Percentiles rank a stretch among this genome's conserved stretches.
Conservation (phyloP, 2,113 vertebrate species). For the Brachyhypopomus gauderio region DNA sequence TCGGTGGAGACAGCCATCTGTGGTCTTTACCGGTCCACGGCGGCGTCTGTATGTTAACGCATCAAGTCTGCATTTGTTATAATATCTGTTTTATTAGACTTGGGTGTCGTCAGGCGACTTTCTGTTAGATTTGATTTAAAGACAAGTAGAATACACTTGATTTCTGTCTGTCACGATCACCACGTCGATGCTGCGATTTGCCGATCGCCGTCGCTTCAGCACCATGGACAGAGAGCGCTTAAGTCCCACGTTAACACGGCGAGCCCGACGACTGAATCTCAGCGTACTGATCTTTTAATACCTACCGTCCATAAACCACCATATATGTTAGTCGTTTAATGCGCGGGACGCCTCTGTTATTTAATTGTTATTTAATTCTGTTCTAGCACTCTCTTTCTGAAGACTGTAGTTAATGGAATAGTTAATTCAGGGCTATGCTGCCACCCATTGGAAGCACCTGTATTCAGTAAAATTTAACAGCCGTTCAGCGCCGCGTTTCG, state of each 20-base stretch:
- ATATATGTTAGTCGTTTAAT: neutral
- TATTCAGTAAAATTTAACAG: no score
- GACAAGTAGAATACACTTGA: neutral
- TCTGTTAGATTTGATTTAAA: neutral
- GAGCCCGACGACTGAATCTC: no score
- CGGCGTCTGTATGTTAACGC: no score
- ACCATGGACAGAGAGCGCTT: conserved; percentile 49
- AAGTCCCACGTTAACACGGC: neutral
- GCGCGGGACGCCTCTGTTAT: neutral
- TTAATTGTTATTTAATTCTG: neutral
- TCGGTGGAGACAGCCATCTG: neutral
- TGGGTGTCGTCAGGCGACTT: neutral
- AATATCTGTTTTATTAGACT: no score
- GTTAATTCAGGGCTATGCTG: no score
- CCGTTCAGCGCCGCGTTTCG: no score
- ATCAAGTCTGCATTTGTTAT: no score
- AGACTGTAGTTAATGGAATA: neutral
- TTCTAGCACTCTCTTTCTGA: neutral
- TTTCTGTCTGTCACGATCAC: neutral
- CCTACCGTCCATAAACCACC: no score
- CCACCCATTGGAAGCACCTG: no score
- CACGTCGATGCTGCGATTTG: neutral
- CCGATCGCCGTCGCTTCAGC: conserved; percentile 39
- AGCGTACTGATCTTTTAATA: no score
- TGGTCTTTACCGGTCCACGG: no score